Percentiles rank a stretch among this genome's conserved stretches.
These are phyloP conservation scores for Sebastiscus tertius DNA, from an alignment of 2,797 vertebrate genomes.

Conservation along the genomic window DNA sequence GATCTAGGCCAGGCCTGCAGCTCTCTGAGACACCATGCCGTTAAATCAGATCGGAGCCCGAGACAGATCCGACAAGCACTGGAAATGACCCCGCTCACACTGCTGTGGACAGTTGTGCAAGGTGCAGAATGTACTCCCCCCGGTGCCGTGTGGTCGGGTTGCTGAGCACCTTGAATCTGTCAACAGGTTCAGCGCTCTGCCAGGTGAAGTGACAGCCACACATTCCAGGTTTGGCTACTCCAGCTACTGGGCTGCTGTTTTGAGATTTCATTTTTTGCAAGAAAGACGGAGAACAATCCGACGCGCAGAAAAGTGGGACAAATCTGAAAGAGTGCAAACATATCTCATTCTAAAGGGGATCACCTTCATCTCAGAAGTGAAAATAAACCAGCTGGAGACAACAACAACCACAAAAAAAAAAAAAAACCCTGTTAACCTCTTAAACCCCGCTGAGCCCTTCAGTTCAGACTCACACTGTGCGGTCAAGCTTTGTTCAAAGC, in stretches of 20 bases:
- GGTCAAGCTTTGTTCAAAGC: not conserved
- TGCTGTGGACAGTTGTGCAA: conserved; percentile 13
- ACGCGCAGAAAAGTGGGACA: conserved; percentile 10
- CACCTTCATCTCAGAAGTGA: conserved; percentile 33
- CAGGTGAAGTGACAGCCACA: conserved; percentile 7
- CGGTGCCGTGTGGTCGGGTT: not conserved
- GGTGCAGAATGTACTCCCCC: not conserved
- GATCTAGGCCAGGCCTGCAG: conserved; percentile 56
- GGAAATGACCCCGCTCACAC: conserved; percentile 27
- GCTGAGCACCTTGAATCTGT: conserved; percentile 37
- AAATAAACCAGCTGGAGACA: conserved; percentile 23
- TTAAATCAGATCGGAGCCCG: conserved; percentile 35
- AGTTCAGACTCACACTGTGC: not conserved
- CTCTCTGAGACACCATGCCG: conserved; percentile 29
- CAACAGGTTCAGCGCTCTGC: conserved; percentile 1
- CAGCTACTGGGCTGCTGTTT: not conserved
- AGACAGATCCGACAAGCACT: conserved; percentile 11
- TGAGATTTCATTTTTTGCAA: conserved; percentile 6
- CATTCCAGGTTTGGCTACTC: conserved; percentile 4
- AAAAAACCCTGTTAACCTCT: not conserved
- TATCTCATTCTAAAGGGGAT: conserved; percentile 22
- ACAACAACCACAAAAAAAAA: conserved; percentile 13
- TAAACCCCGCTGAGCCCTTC: not conserved
- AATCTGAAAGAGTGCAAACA: conserved; percentile 47
- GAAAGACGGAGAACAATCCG: conserved; percentile 33